Base-by-base conservation (phyloP, 2,888 invertebrate species). In the Lissonota sp. region DNA sequence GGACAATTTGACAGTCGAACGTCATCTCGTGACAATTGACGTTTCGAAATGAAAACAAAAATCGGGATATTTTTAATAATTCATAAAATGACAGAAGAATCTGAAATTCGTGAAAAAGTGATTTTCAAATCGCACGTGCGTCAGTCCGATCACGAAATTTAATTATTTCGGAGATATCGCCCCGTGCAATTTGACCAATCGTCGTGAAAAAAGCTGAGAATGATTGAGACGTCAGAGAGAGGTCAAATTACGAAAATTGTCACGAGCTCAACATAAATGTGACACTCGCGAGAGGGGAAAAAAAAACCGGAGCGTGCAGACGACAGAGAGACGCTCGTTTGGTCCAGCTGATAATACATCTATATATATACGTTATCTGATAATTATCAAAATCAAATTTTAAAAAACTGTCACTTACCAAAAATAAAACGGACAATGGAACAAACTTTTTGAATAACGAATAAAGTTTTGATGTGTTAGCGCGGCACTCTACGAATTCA, bases 401-500 rank as follows among this genome's bases (percentile, higher is more conserved):
- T n/a, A 49, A 42, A 60, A 49, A n/a, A 37, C 39, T 58, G 12
- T 40, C 58, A 39, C 12, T 84, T 79, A 85, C 85, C 85, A 16
- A 84, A 58, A 63, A 55, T 55, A 60, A 44, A 44, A n/a, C 37
- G 37, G 14, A 67, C 51, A 49, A 46, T 26, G 26, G 6, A 73
- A 55, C 26, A 26, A 26, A 26, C 26, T 26, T 26, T 26, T 26
- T 26, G 26, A 26, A 1, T 1, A 26, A 26, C 26, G 26, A 26
- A 26, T 3, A 26, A 26, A 26, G 26, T 26, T 26, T 26, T 26
- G 26, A 26, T 3, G 26, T 26, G 26, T 26, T 58, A 70, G 70
- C 73, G 75, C 84, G 81, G 71, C 77, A 79, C 83, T 86, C 86
- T 84, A 83, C 86, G 75, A 79, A 85, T 84, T 88, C 87, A 83